Conservation (phyloP, 1,140 invertebrate species). For the Aricia agestis region DNA sequence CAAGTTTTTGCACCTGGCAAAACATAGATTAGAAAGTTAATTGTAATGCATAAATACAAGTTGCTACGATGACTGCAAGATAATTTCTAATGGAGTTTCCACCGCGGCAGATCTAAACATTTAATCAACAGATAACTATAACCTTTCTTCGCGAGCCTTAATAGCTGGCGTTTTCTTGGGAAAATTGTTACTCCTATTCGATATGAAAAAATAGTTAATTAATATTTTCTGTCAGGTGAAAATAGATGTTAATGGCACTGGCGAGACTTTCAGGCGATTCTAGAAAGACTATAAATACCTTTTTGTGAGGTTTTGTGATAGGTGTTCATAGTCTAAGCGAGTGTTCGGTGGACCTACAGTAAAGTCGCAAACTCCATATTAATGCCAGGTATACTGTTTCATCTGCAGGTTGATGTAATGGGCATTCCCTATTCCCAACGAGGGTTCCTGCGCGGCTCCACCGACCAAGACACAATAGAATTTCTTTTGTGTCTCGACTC, state of each 20-base stretch:
- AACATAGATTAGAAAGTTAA: slow-evolving; percentile 47
- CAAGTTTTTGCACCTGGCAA: slow-evolving; percentile 17
- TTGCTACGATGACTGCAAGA: slow-evolving; percentile 38
- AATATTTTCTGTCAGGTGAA: not conserved
- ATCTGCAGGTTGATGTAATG: no score
- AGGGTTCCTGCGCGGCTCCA: no score
- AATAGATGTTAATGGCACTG: not conserved
- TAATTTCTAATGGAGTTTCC: slow-evolving; percentile 56
- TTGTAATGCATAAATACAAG: slow-evolving; percentile 42
- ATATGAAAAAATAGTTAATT: not conserved
- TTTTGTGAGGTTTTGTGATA: no score
- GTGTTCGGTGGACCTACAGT: no score
- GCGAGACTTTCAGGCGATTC: not conserved
- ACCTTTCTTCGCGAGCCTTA: slow-evolving; percentile 19
- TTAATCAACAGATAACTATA: slow-evolving; percentile 36
- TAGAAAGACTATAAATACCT: not conserved
- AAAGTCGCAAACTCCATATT: no score
- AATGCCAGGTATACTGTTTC: no score
- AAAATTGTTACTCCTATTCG: not conserved
- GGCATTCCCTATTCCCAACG: no score
- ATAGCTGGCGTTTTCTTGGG: slow-evolving; percentile 7
- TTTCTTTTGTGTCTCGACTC: no score
- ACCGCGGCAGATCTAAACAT: slow-evolving; percentile 33
- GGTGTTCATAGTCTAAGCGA: no score
- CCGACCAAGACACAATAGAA: no score